Evolutionary conservation across 2,113 vertebrate genomes (phyloP).

Genomic region (Panthera leo): DNA sequence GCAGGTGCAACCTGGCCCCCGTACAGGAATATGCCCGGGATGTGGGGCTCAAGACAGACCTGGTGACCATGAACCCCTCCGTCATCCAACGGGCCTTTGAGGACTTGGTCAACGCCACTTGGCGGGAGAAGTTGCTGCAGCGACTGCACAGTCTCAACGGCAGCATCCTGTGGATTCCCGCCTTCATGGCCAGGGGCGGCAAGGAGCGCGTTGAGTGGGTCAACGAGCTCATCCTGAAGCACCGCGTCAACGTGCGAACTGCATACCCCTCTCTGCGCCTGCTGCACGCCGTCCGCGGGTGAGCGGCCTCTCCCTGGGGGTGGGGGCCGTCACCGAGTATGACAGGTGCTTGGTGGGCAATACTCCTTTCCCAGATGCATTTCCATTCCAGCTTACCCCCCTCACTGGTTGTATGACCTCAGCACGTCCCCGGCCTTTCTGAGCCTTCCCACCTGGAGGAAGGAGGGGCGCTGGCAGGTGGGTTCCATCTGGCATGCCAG

Average conservation of each 20-base stretch:
- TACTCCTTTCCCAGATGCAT: not conserved
- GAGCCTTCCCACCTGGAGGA: not conserved
- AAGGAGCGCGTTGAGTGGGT: slow-evolving; percentile 96
- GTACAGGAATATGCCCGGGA: slow-evolving; percentile 93
- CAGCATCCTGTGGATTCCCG: slow-evolving; percentile 97
- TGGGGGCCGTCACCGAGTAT: accelerated
- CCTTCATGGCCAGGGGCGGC: slow-evolving; percentile 97
- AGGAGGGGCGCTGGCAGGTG: accelerated
- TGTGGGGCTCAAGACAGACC: slow-evolving; percentile 91
- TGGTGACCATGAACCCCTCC: slow-evolving; percentile 98
- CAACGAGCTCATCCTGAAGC: slow-evolving; percentile 93
- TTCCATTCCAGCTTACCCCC: not conserved
- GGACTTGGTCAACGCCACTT: slow-evolving; percentile 92
- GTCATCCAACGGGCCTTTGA: slow-evolving; percentile 97
- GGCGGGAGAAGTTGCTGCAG: slow-evolving; percentile 92
- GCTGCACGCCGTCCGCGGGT: slow-evolving; percentile 97
- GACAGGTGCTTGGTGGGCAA: accelerated
- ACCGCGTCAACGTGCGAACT: slow-evolving; percentile 91
- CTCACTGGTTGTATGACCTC: not conserved
- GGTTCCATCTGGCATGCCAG: not conserved
- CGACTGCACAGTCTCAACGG: slow-evolving; percentile 91
- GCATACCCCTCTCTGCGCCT: slow-evolving; percentile 97
- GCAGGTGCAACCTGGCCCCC: slow-evolving; percentile 96
- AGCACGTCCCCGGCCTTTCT: not conserved
- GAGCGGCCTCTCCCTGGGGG: slow-evolving; percentile 68